Evolutionary conservation across 2,888 invertebrate genomes (phyloP), one percentile per base, ranked within the genome.

Genomic region (Rhamnusium bicolor): DNA sequence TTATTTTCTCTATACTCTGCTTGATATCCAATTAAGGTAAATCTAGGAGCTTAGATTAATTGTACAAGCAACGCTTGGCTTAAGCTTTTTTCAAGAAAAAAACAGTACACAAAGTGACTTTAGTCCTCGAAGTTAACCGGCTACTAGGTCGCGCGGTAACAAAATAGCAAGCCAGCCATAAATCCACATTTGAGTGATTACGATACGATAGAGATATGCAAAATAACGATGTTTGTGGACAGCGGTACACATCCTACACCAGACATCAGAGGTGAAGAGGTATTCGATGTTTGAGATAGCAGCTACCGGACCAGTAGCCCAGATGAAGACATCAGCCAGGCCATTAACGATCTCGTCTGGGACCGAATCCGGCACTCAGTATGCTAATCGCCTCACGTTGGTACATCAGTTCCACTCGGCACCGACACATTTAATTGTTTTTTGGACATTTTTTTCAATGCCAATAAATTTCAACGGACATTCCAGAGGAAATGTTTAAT

Each of bases 261-360:
- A 80, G 79, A 82, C 79, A 80, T 80, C 80, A 72, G 74, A 74
- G 73, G 72, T 72, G 81, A 81, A 85, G 79, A 84, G 82, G 83
- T 82, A 84, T 84, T 83, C 84, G 81, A 82, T 84, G 85, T 85
- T 84, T 81, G 79, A 84, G 84, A 85, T 84, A 84, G 84, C 72
- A 58, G 81, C 85, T 86, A 85, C 86, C 80, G 85, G 81, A 81
- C 82, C 86, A 81, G 86, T 86, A 86, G 86, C 82, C 70, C 76
- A 79, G 82, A 85, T 82, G 83, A 84, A 85, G 85, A 85, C 85
- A 85, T 86, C 85, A 74, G 69, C 69, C 71, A 68, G 76, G 77
- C 82, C 80, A 79, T 83, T 83, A 82, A 82, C 79, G 81, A 79
- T 72, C 76, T 67, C 21, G 81, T 79, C 81, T 78, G 80, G 78